These are phyloP conservation scores for Lordiphosa fenestrarum DNA, from an alignment of 2,888 invertebrate genomes.

Conservation along the genomic window DNA sequence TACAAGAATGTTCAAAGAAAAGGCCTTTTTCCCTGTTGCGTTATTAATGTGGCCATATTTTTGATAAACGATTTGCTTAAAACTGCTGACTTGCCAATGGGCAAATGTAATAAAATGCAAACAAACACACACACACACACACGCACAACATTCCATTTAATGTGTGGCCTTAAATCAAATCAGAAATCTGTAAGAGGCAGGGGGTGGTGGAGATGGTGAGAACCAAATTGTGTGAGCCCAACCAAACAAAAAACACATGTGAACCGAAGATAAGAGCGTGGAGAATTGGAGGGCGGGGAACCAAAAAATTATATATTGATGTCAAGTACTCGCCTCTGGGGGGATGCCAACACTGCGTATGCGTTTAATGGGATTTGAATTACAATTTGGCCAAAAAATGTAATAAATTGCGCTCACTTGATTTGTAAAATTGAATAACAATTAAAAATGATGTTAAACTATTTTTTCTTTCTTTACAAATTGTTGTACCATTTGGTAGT, in stretches of 20 bases:
- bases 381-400: not conserved
- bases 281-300: slow-evolving; percentile 5
- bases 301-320: slow-evolving; percentile 16
- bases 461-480: too few relatives aligned
- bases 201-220: too few relatives aligned
- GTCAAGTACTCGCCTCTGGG: slow-evolving; percentile 25
- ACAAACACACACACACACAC: slow-evolving; percentile 11
- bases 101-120: slow-evolving; percentile 24
- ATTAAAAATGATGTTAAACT: too few relatives aligned
- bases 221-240: slow-evolving; percentile 1
- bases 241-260: slow-evolving; percentile 35
- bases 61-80: slow-evolving; percentile 47
- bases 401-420: slow-evolving; percentile 11
- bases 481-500: too few relatives aligned
- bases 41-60: slow-evolving; percentile 66
- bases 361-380: slow-evolving; percentile 39
- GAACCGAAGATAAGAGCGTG: slow-evolving; percentile 19
- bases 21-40: slow-evolving; percentile 18
- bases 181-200: slow-evolving; percentile 9
- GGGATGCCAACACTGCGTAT: slow-evolving; percentile 33
- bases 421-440: too few relatives aligned
- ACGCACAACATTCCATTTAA: slow-evolving; percentile 42
- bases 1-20: too few relatives aligned
- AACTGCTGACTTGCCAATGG: too few relatives aligned
- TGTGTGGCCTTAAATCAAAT: slow-evolving; percentile 64